Evolutionary conservation across 2,888 invertebrate genomes (phyloP), one percentile per base, ranked within the genome.

Genomic region (Elegia similella): DNA sequence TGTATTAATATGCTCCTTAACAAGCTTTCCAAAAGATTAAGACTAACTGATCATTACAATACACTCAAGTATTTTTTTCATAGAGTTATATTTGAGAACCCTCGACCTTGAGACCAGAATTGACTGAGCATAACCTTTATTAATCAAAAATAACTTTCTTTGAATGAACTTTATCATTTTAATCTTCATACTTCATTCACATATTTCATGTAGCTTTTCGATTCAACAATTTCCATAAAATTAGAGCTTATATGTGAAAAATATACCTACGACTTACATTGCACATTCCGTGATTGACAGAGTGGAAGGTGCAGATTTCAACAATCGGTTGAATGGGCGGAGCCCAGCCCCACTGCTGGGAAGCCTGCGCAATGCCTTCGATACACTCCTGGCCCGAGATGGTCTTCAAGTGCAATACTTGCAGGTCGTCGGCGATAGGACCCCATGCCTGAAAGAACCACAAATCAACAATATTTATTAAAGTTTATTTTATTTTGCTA

Each of bases 221-320:
- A n/a, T n/a, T n/a, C n/a, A n/a, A n/a, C n/a, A n/a, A n/a, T n/a
- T n/a, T n/a, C n/a, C n/a, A n/a, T n/a, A n/a, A n/a, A n/a, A n/a
- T n/a, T n/a, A n/a, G n/a, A n/a, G n/a, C n/a, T n/a, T n/a, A n/a
- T n/a, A n/a, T n/a, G n/a, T n/a, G n/a, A n/a, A n/a, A n/a, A n/a
- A n/a, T n/a, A n/a, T n/a, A n/a, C n/a, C n/a, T n/a, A n/a, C 5
- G 23, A 69, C 77, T 69, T 58, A 77, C 78, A 58, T 65, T 57
- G 55, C 78, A 78, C 62, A 70, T 68, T 0, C 76, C 75, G 23
- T 59, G 46, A 0, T 64, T 68, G 7, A 32, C 15, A 1, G 68
- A 65, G 13, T 70, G 68, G 16, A 71, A 67, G n/a, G 76, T 61
- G 59, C 77, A 76, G 50, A 76, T 64, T 46, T 76, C 75, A 1